These are phyloP conservation scores for Platichthys stellatus DNA, from an alignment of 2,113 vertebrate species.

Conservation along the genomic window DNA sequence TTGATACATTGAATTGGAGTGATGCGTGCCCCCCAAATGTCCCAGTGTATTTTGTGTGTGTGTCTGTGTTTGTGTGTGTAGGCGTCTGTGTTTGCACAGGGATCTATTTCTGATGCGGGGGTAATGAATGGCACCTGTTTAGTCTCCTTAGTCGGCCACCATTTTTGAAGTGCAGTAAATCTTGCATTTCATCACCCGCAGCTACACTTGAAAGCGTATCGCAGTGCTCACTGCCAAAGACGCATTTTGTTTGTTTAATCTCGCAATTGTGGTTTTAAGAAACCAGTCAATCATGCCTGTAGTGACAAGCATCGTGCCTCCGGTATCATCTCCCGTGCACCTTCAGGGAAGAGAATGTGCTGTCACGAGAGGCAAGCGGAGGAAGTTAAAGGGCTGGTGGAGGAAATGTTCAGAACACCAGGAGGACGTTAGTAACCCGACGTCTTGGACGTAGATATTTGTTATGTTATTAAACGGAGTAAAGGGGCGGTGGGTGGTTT, in stretches of 20 bases:
- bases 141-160: constrained; percentile 65
- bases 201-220: constrained; percentile 40
- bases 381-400: background rate
- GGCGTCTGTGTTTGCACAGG: constrained; percentile 43
- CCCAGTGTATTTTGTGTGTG: constrained; percentile 11
- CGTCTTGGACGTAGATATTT: constrained; percentile 7
- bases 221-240: constrained; percentile 37
- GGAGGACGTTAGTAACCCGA: constrained; percentile 7
- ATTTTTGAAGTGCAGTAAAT: constrained; percentile 68
- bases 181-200: constrained; percentile 66
- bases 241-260: constrained; percentile 46
- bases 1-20: constrained; percentile 38
- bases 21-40: constrained; percentile 40
- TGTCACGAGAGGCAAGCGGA: background rate
- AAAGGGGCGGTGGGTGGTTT: constrained; percentile 4
- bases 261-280: constrained; percentile 37
- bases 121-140: constrained; percentile 76
- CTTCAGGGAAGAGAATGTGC: constrained; percentile 9
- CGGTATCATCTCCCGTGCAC: constrained; percentile 3
- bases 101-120: constrained; percentile 70
- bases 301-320: constrained; percentile 40
- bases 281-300: constrained; percentile 27
- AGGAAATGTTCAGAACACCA: constrained; percentile 20
- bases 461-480: constrained; percentile 11
- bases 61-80: constrained; percentile 21